These are phyloP conservation scores for Xiphophorus maculatus DNA, from an alignment of 2,113 vertebrate genomes.

Conservation along the genomic window DNA sequence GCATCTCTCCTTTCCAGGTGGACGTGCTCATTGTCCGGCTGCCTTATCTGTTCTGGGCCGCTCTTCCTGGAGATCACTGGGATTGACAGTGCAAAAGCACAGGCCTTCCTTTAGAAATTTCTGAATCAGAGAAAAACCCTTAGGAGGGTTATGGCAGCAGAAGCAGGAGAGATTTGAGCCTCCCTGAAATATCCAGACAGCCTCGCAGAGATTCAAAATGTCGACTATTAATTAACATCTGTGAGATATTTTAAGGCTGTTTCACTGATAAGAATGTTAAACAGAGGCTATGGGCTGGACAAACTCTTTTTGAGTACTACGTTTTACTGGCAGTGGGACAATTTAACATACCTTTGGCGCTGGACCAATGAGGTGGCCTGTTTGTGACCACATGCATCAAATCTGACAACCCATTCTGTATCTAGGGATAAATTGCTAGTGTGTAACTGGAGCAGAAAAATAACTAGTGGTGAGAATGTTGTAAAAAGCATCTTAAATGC, in stretches of 20 bases:
- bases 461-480: constrained; percentile 29
- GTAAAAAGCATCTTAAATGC: constrained; percentile 7
- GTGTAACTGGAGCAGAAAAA: constrained; percentile 10
- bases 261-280: constrained; percentile 24
- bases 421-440: constrained; percentile 48
- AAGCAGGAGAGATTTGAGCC: constrained; percentile 27
- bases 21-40: constrained; percentile 69
- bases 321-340: constrained; percentile 19
- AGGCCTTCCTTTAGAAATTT: constrained; percentile 44
- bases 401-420: constrained; percentile 54
- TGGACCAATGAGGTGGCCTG: constrained; percentile 52
- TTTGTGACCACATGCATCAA: constrained; percentile 56
- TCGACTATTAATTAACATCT: constrained; percentile 32
- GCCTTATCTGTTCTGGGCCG: constrained; percentile 71
- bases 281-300: constrained; percentile 11
- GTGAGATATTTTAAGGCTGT: constrained; percentile 28
- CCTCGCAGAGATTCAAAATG: constrained; percentile 26
- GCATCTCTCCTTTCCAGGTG: constrained; percentile 53
- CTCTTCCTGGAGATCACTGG: constrained; percentile 64
- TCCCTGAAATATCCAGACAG: constrained; percentile 38
- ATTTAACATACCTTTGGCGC: constrained; percentile 51
- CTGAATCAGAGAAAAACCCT: constrained; percentile 39
- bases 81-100: constrained; percentile 50
- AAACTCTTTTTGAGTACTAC: background rate
- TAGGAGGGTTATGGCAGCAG: constrained; percentile 28